These are phyloP conservation scores for Drosophila persimilis DNA, from an alignment of 1,140 invertebrate species.

Conservation along the genomic window DNA sequence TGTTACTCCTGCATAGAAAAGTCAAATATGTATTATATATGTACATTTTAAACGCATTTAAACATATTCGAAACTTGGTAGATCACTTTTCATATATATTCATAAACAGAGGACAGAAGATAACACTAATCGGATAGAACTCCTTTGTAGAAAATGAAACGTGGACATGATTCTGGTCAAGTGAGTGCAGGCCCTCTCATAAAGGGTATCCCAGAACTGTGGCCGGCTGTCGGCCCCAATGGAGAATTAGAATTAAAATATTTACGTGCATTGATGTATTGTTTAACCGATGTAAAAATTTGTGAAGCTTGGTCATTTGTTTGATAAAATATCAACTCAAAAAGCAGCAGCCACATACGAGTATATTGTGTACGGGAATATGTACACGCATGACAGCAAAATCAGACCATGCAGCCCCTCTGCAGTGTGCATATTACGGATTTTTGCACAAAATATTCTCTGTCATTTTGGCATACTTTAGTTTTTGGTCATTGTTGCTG, in stretches of 20 bases:
- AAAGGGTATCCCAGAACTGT: neutral
- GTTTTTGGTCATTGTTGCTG: conserved; percentile 49
- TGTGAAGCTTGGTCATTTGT: conserved; percentile 32
- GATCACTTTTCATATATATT: too few species aligned
- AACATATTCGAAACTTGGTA: too few species aligned
- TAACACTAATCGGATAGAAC: too few species aligned
- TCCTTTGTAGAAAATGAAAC: too few species aligned
- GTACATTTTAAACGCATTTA: too few species aligned
- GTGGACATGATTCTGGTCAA: too few species aligned
- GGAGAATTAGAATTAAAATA: conserved; percentile 23
- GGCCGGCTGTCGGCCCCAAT: neutral
- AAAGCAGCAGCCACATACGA: conserved; percentile 22
- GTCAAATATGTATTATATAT: too few species aligned
- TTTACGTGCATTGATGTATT: conserved; percentile 20
- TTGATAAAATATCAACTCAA: conserved; percentile 29
- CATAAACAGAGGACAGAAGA: too few species aligned
- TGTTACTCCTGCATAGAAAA: too few species aligned
- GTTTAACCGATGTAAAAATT: conserved; percentile 40
- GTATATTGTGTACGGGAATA: neutral
- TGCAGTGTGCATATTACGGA: conserved; percentile 59
- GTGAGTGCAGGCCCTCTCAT: too few species aligned
- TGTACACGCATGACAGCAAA: conserved; percentile 35
- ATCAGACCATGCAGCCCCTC: conserved; percentile 22
- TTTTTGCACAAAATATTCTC: conserved; percentile 67
- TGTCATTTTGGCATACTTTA: conserved; percentile 62